These are phyloP conservation scores for Gadus chalcogrammus DNA, from an alignment of 2,113 vertebrate genomes.

Conservation along the genomic window DNA sequence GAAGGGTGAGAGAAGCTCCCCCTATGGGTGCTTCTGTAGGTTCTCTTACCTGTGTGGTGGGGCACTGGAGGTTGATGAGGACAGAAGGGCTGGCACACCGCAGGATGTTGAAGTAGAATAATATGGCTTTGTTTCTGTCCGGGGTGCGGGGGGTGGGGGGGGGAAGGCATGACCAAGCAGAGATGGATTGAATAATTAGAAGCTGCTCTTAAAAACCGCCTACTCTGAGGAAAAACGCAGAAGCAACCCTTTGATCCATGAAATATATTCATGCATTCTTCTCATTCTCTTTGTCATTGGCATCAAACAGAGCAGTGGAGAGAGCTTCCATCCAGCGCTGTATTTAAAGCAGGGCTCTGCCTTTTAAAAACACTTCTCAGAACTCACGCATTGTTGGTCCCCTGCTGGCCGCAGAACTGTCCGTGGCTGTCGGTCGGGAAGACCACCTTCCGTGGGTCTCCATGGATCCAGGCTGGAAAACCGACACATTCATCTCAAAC, in stretches of 20 bases:
- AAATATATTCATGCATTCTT: no score
- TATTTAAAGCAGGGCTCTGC: no score
- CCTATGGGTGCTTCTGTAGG: background rate
- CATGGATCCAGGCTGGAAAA: constrained; percentile 88
- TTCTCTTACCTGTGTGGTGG: constrained; percentile 89
- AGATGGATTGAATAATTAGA: background rate
- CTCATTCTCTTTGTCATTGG: no score
- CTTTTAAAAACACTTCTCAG: no score
- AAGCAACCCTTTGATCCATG: no score
- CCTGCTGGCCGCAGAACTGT: constrained; percentile 91
- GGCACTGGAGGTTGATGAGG: constrained; percentile 91
- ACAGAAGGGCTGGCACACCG: constrained; percentile 86
- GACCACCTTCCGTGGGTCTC: constrained; percentile 89
- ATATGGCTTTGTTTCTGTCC: constrained; percentile 90
- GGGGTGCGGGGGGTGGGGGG: constrained; percentile 1
- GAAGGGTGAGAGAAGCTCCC: no score
- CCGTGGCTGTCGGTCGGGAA: constrained; percentile 94
- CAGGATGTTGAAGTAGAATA: constrained; percentile 96
- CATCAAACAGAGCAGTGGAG: no score
- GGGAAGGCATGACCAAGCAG: background rate
- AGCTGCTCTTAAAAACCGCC: background rate
- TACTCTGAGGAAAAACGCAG: no score
- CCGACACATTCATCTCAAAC: constrained; percentile 3
- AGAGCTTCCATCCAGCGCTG: constrained; percentile 8
- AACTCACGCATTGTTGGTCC: constrained; percentile 88